Evolutionary conservation across 2,888 invertebrate genomes (phyloP).

Genomic region (Polietes domitor): DNA sequence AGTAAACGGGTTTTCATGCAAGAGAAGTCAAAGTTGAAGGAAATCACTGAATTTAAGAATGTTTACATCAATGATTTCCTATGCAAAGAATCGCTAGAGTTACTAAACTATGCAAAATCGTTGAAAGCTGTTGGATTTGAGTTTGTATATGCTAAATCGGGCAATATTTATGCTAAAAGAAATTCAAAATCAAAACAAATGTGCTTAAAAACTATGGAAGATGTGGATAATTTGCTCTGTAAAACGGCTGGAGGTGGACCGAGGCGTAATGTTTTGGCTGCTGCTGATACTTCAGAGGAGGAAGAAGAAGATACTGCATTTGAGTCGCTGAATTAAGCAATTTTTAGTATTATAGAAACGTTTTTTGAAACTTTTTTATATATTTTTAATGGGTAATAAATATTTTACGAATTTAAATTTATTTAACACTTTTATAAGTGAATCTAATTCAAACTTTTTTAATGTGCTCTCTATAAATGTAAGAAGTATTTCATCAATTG

Average conservation of each 20-base stretch:
- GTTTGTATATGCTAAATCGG: background rate
- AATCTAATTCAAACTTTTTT: background rate
- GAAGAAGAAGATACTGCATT: background rate
- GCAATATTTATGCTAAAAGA: background rate
- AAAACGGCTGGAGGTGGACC: no score
- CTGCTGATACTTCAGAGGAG: background rate
- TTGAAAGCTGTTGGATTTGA: background rate
- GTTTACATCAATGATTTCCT: background rate
- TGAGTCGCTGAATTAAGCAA: background rate
- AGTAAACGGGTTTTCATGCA: background rate
- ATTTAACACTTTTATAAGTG: background rate
- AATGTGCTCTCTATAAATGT: background rate
- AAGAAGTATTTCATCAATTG: slow-evolving; percentile 16
- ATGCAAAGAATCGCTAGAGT: background rate
- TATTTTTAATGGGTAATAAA: background rate
- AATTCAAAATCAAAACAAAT: background rate
- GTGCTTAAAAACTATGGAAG: background rate
- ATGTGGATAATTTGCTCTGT: slow-evolving; percentile 4
- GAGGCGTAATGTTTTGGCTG: background rate
- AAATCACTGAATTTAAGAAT: background rate
- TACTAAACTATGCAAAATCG: background rate
- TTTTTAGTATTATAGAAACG: no score
- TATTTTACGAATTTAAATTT: background rate
- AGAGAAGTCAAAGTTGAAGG: background rate
- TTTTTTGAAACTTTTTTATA: background rate